Conservation (phyloP, 2,888 invertebrate genomes). For the Byasa hedistus region DNA sequence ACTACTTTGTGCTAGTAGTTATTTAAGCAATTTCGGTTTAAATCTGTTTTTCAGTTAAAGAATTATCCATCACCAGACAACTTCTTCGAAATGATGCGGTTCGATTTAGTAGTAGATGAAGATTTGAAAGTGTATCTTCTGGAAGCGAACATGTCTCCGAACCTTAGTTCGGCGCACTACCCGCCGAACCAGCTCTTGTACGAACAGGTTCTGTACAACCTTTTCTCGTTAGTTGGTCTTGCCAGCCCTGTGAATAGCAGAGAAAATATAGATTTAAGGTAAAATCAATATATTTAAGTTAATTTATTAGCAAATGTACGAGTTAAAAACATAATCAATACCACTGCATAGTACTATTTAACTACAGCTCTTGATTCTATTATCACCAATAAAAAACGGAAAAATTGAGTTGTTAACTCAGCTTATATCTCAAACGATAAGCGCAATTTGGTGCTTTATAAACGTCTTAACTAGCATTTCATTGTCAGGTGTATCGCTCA, state of each 20-base stretch:
- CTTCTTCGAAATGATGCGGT: slow-evolving; percentile 97
- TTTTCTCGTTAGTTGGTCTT: slow-evolving; percentile 89
- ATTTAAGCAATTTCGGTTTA: too few species aligned
- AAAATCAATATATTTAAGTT: not conserved
- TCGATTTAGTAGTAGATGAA: slow-evolving; percentile 95
- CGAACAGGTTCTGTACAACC: slow-evolving; percentile 93
- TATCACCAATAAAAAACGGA: too few species aligned
- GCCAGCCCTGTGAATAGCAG: slow-evolving; percentile 51
- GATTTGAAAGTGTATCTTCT: slow-evolving; percentile 91
- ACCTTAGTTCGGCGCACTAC: slow-evolving; percentile 95
- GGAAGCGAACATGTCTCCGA: slow-evolving; percentile 99
- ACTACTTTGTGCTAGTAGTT: too few species aligned
- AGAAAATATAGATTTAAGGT: slow-evolving; percentile 34
- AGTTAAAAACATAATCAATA: too few species aligned
- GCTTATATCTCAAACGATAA: too few species aligned
- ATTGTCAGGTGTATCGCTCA: too few species aligned
- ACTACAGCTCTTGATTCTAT: too few species aligned
- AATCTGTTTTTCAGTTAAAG: slow-evolving; percentile 56
- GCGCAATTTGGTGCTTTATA: too few species aligned
- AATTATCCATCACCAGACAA: slow-evolving; percentile 79
- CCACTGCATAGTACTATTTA: too few species aligned
- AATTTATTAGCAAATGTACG: too few species aligned
- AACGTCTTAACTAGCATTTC: too few species aligned
- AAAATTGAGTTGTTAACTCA: too few species aligned
- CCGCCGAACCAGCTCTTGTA: slow-evolving; percentile 93